These are phyloP conservation scores for Cyphomyrus discorhynchus DNA, from an alignment of 2,113 vertebrate species.

Conservation along the genomic window DNA sequence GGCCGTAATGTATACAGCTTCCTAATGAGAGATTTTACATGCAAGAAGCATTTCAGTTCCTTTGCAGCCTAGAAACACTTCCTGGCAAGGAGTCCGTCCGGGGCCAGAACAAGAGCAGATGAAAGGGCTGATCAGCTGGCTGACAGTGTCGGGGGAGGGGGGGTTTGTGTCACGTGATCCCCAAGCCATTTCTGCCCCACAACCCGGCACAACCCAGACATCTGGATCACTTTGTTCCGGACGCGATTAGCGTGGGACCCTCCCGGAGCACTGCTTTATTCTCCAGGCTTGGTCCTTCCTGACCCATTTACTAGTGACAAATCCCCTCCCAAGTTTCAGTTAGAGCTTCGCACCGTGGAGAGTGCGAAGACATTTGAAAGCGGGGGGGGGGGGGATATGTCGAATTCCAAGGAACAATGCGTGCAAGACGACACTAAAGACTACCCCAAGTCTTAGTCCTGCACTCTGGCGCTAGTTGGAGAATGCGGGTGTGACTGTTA, in stretches of 20 bases:
- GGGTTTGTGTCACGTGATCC: background rate
- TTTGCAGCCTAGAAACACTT: background rate
- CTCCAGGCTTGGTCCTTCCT: background rate
- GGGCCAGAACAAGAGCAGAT: background rate
- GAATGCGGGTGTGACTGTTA: background rate
- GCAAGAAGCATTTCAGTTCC: background rate
- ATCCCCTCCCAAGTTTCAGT: background rate
- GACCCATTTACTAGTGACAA: background rate
- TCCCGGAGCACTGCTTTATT: too few species aligned
- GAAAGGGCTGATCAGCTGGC: background rate
- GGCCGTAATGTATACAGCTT: background rate
- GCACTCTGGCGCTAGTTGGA: background rate
- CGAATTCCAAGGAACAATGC: background rate
- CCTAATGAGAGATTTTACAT: background rate
- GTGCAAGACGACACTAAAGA: background rate
- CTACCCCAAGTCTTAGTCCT: background rate
- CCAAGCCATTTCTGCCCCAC: background rate
- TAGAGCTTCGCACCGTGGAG: background rate
- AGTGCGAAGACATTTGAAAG: background rate
- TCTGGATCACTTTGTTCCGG: constrained; percentile 14
- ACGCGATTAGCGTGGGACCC: background rate
- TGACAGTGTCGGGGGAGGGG: background rate
- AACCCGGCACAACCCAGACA: background rate
- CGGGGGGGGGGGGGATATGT: background rate
- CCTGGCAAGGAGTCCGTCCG: background rate